Conservation (phyloP, 2,797 vertebrate genomes). For the Loriculus beryllinus region DNA sequence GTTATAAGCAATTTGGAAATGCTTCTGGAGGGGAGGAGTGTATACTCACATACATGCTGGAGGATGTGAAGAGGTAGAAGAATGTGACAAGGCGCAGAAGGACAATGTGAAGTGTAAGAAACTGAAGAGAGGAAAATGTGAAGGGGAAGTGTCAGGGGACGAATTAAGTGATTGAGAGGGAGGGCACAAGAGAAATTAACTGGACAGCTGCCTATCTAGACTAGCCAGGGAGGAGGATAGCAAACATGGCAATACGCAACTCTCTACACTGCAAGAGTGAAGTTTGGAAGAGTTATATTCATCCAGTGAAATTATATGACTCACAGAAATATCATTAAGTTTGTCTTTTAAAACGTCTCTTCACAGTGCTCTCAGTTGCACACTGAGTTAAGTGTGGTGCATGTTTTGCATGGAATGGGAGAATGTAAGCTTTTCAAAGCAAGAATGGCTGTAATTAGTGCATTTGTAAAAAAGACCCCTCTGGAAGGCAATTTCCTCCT, state of each 20-base stretch:
- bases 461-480: neutral
- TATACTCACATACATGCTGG: fast-evolving
- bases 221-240: too few relatives aligned
- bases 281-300: neutral
- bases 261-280: neutral
- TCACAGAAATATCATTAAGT: neutral
- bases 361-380: fast-evolving
- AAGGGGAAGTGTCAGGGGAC: neutral
- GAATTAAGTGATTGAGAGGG: fast-evolving
- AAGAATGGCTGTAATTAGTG: neutral
- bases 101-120: neutral
- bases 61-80: neutral
- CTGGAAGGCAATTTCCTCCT: neutral
- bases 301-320: neutral
- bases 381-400: fast-evolving
- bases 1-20: neutral
- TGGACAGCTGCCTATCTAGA: neutral
- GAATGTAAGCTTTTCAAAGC: neutral
- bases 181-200: neutral
- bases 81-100: neutral
- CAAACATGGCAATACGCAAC: neutral
- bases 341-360: neutral
- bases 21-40: neutral
- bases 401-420: neutral
- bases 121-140: neutral